Conservation (phyloP, 2,888 invertebrate species). For the Parascotia fuliginaria region DNA sequence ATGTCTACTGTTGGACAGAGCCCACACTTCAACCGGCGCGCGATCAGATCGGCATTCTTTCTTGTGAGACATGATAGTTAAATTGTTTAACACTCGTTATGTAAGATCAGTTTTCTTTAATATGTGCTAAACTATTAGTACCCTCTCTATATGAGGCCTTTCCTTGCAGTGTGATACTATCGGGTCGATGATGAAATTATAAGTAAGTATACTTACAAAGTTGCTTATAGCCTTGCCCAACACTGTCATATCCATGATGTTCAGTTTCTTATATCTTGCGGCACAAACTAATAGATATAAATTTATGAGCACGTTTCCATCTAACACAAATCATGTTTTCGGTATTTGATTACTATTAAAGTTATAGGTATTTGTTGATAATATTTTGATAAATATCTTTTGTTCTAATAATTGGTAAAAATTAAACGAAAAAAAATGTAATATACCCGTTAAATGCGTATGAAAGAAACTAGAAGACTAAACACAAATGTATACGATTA, state of each 20-base stretch:
- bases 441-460: slow-evolving; percentile 63
- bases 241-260: slow-evolving; percentile 70
- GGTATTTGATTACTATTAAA: slow-evolving; percentile 1
- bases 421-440: background rate
- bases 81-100: too few species aligned
- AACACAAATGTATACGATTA: slow-evolving; percentile 52
- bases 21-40: too few species aligned
- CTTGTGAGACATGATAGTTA: too few species aligned
- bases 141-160: too few species aligned
- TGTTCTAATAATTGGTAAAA: background rate
- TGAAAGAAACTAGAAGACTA: slow-evolving; percentile 69
- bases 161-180: too few species aligned
- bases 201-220: slow-evolving; percentile 68
- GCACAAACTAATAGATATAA: slow-evolving; percentile 19
- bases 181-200: too few species aligned
- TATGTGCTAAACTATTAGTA: too few species aligned
- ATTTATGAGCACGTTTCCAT: slow-evolving; percentile 15
- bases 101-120: too few species aligned
- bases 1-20: too few species aligned
- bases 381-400: slow-evolving; percentile 10
- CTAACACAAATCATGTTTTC: slow-evolving; percentile 16
- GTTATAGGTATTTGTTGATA: slow-evolving; percentile 7
- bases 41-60: too few species aligned
- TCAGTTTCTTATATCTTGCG: slow-evolving; percentile 13
- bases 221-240: slow-evolving; percentile 75